Evolutionary conservation across 2,888 invertebrate species (phyloP), one percentile per base, ranked within the genome.

Genomic region (Drosophila paranaensis): DNA sequence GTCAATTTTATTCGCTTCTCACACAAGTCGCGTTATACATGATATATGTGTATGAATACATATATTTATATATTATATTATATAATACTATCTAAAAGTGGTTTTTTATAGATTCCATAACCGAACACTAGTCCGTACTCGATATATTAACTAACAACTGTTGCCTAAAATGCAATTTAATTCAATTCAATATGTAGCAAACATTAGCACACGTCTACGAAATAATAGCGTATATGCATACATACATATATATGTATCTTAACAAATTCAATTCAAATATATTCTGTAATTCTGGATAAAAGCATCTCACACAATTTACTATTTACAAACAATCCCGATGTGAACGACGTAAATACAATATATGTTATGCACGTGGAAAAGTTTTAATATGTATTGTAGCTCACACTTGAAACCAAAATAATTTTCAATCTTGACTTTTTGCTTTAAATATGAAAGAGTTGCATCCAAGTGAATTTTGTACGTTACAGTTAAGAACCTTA

Each of bases 1-100:
- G 89, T 89, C 81, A 82, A 89, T 62, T 90, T 88, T 85, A 90
- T 77, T 81, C 81, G 82, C 82, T 90, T 89, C 76, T 70, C 79
- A 81, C 91, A 70, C 69, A 71, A 82, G 80, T 79, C 89, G 85
- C 79, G 85, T 82, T 76, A 75, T 75, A 78, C 46, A 70, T 58
- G 61, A 71, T 81, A 62, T 64, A 20, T 20, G 33, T 55, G 33
- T 43, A 48, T n/a, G 30, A 2, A 16, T 16, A 33, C 14, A 35
- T 35, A 42, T 71, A 69, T 75, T 48, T 71, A 67, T 53, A 75
- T 62, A 63, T 42, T 57, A 45, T 56, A 71, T 50, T 60, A 43
- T 33, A 56, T 56, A 3, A 10, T 75, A 70, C 73, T 69, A 82
- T 76, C 57, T 71, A 57, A 71, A 53, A 73, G 75, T 67, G 45